Evolutionary conservation across 2,113 vertebrate species (phyloP).

Genomic region (Petrocephalus microphthalmus): DNA sequence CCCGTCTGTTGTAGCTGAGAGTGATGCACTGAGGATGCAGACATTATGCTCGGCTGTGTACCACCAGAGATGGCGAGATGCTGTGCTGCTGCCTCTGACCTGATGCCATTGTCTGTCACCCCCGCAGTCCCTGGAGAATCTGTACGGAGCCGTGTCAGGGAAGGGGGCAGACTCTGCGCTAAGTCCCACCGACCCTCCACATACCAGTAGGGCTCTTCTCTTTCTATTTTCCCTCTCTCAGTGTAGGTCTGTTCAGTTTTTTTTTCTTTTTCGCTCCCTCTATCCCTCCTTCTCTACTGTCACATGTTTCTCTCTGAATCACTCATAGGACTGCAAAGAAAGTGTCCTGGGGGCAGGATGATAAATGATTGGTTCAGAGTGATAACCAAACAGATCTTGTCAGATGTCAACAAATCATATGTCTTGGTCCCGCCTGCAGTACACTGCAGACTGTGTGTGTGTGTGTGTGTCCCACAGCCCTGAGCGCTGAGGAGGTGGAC

Average conservation of each 20-base stretch:
- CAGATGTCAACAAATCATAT: no score
- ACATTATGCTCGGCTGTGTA: not conserved
- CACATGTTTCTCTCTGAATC: not conserved
- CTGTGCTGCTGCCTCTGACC: not conserved
- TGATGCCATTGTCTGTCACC: not conserved
- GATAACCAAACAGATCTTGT: no score
- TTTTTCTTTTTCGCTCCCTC: not conserved
- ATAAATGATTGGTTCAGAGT: no score
- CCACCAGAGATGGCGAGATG: not conserved
- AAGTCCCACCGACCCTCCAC: slow-evolving; percentile 47
- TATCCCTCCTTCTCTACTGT: not conserved
- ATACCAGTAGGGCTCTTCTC: slow-evolving; percentile 48
- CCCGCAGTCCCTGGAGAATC: slow-evolving; percentile 79
- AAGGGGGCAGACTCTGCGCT: slow-evolving; percentile 51
- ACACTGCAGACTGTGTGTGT: not conserved
- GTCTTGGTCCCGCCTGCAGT: no score
- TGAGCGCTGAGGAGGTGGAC: slow-evolving; percentile 72
- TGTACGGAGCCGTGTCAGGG: slow-evolving; percentile 60
- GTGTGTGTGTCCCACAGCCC: slow-evolving; percentile 39
- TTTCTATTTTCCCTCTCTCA: not conserved
- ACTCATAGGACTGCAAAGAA: no score
- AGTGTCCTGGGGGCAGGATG: no score
- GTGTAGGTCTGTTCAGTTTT: not conserved
- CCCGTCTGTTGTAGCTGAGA: not conserved
- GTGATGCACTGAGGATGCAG: not conserved